Percentiles rank a stretch among this genome's conserved stretches.
Conservation (phyloP, 2,888 invertebrate species). For the Papilio protenor region DNA sequence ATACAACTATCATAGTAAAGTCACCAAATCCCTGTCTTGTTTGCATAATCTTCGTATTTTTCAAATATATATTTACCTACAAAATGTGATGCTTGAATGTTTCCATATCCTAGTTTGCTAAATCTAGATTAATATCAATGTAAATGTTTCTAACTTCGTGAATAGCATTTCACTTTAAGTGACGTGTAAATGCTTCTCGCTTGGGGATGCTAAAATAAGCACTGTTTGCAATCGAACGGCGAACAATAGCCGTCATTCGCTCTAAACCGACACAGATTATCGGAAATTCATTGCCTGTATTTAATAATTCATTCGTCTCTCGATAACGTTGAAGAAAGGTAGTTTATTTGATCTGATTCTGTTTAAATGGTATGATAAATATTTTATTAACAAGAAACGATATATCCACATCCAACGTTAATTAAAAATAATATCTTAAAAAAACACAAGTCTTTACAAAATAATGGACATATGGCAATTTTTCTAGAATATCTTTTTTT, state of each 20-base stretch:
- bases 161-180: slow-evolving; percentile 23
- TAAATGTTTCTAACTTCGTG: slow-evolving; percentile 18
- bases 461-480: background rate
- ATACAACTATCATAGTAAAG: background rate
- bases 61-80: background rate
- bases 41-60: background rate
- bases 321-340: background rate
- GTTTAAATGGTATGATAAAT: background rate
- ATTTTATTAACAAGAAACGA: background rate
- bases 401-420: background rate
- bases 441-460: background rate
- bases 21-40: background rate
- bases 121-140: slow-evolving; percentile 3
- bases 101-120: background rate
- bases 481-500: background rate
- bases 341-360: background rate
- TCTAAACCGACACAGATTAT: slow-evolving; percentile 27
- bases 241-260: slow-evolving; percentile 24
- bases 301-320: slow-evolving; percentile 9
- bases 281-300: slow-evolving; percentile 12
- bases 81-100: background rate
- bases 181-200: slow-evolving; percentile 25
- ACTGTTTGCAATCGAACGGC: slow-evolving; percentile 25
- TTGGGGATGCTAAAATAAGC: slow-evolving; percentile 25
- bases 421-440: background rate